These are phyloP conservation scores for Nephila pilipes DNA, from an alignment of 1,140 invertebrate species.

Conservation along the genomic window DNA sequence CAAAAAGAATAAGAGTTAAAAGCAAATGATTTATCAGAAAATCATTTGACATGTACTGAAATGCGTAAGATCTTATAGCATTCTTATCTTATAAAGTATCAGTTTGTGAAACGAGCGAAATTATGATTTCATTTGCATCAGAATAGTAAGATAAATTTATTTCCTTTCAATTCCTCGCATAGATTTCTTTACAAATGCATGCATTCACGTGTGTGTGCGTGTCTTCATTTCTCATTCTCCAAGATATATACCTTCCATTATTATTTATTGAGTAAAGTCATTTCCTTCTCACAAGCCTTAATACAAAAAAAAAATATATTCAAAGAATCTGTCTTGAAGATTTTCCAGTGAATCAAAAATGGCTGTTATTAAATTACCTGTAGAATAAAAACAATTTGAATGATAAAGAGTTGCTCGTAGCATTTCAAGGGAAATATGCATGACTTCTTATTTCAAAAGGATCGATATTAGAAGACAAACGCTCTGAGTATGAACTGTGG, in stretches of 20 bases:
- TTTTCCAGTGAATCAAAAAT: neutral
- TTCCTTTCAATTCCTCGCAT: neutral
- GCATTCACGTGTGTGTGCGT: neutral
- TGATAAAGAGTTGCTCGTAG: neutral
- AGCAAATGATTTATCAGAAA: neutral
- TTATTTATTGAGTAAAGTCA: neutral
- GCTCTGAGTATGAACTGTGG: neutral
- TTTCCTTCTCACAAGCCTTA: neutral
- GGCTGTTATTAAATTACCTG: neutral
- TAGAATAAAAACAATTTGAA: conserved; percentile 21
- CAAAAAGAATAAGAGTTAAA: no score
- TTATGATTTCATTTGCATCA: neutral
- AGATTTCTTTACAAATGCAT: neutral
- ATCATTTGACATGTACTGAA: neutral
- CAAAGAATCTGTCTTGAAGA: neutral
- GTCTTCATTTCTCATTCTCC: neutral
- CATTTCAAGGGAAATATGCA: neutral
- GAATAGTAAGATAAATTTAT: neutral
- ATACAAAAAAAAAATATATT: neutral
- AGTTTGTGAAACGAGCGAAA: neutral
- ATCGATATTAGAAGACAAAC: neutral
- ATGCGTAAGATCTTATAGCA: neutral
- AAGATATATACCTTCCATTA: neutral
- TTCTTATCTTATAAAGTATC: neutral
- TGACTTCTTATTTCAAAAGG: neutral